Percentiles rank a stretch among this genome's conserved stretches.
Evolutionary conservation across 2,797 vertebrate genomes (phyloP).

Genomic region (Peromyscus attwateri): DNA sequence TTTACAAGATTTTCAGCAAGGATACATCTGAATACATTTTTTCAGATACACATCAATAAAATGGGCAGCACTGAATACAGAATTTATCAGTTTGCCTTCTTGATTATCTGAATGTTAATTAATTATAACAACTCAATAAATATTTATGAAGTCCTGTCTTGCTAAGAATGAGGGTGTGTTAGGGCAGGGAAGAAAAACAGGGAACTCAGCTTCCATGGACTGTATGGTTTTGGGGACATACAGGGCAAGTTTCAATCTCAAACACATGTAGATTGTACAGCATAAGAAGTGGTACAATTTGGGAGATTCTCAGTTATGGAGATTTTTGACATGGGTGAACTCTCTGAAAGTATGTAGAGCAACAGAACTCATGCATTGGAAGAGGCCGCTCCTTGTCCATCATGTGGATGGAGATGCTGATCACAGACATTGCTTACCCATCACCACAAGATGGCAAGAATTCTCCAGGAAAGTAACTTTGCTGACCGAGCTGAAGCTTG

Average conservation of each 20-base stretch:
- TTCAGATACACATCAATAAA: not conserved
- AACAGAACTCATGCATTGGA: not conserved
- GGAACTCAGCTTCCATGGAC: not conserved
- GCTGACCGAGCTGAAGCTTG: not conserved
- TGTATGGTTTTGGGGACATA: not conserved
- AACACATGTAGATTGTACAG: not conserved
- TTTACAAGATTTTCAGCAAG: not conserved
- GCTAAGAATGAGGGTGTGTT: no score
- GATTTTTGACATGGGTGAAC: not conserved
- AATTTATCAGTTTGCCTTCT: not conserved
- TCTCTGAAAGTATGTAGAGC: not conserved
- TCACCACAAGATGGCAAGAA: not conserved
- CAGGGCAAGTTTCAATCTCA: accelerated
- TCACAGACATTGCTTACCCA: not conserved
- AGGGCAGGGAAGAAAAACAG: not conserved
- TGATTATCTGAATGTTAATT: not conserved
- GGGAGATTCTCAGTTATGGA: not conserved
- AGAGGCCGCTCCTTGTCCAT: not conserved
- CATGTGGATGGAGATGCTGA: no score
- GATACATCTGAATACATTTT: not conserved
- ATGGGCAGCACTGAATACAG: not conserved
- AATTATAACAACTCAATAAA: not conserved
- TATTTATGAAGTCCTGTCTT: not conserved
- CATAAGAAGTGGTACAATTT: not conserved
- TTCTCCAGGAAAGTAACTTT: not conserved